A percentile compares a stretch with the other conserved stretches of the same genome.
These are phyloP conservation scores for Tenualosa thibaudeaui DNA, from an alignment of 2,797 vertebrate species.

Conservation along the genomic window DNA sequence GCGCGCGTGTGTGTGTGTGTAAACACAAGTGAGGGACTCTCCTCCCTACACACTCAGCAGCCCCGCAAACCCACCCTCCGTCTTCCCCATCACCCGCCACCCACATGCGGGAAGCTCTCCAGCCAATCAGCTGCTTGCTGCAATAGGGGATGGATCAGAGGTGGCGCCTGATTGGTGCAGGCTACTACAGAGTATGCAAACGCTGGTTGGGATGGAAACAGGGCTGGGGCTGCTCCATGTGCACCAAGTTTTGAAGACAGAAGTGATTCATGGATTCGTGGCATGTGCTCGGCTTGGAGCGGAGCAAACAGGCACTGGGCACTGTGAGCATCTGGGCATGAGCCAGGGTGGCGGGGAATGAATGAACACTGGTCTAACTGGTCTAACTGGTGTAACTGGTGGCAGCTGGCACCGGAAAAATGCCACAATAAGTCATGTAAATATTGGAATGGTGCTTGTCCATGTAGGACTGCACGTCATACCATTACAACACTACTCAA, in stretches of 20 bases:
- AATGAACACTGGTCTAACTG: conserved; percentile 43
- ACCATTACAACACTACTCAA: neutral
- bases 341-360: conserved; percentile 31
- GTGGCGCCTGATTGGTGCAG: conserved; percentile 58
- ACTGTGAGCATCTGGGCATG: neutral
- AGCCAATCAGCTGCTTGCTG: conserved; percentile 60
- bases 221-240: conserved; percentile 65
- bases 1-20: conserved; percentile 31
- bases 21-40: conserved; percentile 44
- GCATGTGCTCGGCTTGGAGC: neutral
- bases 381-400: neutral
- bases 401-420: neutral
- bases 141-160: conserved; percentile 52
- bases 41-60: conserved; percentile 33
- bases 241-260: conserved; percentile 70
- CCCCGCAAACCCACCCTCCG: conserved; percentile 59
- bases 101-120: neutral
- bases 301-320: neutral
- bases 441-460: neutral
- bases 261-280: conserved; percentile 57
- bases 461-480: neutral
- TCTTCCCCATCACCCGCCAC: conserved; percentile 30
- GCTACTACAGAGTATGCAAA: conserved; percentile 44
- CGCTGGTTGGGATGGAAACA: conserved; percentile 51
- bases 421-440: neutral